These are phyloP conservation scores for Pentalonia nigronervosa DNA, from an alignment of 1,140 invertebrate genomes.

Conservation along the genomic window DNA sequence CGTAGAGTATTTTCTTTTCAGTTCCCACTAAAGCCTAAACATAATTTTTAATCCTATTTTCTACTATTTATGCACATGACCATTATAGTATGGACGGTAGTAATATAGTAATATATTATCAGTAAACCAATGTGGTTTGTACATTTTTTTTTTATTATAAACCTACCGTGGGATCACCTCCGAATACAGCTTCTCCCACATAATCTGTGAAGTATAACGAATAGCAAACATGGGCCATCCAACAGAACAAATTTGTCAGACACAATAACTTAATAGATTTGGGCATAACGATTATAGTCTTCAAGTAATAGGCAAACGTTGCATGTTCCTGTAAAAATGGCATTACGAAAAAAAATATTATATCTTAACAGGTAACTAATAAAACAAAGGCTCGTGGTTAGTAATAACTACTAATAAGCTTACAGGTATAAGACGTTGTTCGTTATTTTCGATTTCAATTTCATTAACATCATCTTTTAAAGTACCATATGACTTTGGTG, in stretches of 20 bases:
- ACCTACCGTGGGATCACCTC: constrained; percentile 84
- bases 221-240: constrained; percentile 97
- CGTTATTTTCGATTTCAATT: constrained; percentile 28
- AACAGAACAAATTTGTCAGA: constrained; percentile 93
- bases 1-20: constrained; percentile 73
- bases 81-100: too few species aligned
- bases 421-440: constrained; percentile 31
- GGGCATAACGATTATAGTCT: constrained; percentile 91
- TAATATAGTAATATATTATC: background rate
- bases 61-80: background rate
- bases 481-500: constrained; percentile 38
- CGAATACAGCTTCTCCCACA: constrained; percentile 93
- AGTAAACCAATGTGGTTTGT: background rate
- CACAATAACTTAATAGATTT: constrained; percentile 85
- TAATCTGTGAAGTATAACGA: constrained; percentile 97
- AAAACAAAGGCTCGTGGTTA: background rate
- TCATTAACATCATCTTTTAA: constrained; percentile 2
- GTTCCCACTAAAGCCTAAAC: constrained; percentile 74
- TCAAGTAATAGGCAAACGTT: constrained; percentile 76
- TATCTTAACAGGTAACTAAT: background rate
- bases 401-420: background rate
- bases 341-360: background rate
- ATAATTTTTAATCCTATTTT: background rate
- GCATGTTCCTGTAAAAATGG: constrained; percentile 20
- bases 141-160: constrained; percentile 9